Evolutionary conservation across 2,113 vertebrate genomes (phyloP), one percentile per base, ranked within the genome.

Genomic region (Progne subis): DNA sequence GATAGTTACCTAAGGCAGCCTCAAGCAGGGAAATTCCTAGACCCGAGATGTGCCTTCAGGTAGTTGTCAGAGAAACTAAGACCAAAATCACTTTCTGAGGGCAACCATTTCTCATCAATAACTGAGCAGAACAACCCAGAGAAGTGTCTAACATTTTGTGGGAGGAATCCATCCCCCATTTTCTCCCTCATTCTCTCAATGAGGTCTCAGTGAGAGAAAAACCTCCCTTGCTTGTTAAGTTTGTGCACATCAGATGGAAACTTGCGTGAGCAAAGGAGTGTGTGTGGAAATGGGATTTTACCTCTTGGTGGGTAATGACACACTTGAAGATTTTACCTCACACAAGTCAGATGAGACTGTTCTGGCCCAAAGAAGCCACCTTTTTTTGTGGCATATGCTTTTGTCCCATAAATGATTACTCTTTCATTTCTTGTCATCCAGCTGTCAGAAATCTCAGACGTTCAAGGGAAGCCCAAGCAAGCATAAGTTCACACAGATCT

Each of bases 11-110:
- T 31, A 28, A 74, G 14, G 23, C 15, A 81, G 34, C 12, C 70
- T 70, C 18, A 50, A 50, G 3, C 9, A 67, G 16, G 8, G 39
- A 86, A 91, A 74, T 29, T 63, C 69, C 69, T 85, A 71, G 26
- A 14, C 14, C n/a, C 0, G 0, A 24, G 46, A 20, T 18, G 4
- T 28, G 5, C 5, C 83, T 77, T 18, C 14, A 63, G 61, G 29
- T 57, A 55, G 47, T 6, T 63, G 47, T 9, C 0, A 2, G 92
- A 17, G 9, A 57, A 77, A 74, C 24, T n/a, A 47, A 57, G 20
- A 72, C 13, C 2, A 2, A 1, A 41, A n/a, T 49, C 12, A 44
- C 13, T 57, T 46, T 59, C 31, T 1, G 3, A 79, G 57, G 24
- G 24, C n/a, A 47, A 23, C 2, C 18, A 14, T 60, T 94, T 64